Conservation (phyloP, 1,140 invertebrate species). For the Drosophila orosa region DNA sequence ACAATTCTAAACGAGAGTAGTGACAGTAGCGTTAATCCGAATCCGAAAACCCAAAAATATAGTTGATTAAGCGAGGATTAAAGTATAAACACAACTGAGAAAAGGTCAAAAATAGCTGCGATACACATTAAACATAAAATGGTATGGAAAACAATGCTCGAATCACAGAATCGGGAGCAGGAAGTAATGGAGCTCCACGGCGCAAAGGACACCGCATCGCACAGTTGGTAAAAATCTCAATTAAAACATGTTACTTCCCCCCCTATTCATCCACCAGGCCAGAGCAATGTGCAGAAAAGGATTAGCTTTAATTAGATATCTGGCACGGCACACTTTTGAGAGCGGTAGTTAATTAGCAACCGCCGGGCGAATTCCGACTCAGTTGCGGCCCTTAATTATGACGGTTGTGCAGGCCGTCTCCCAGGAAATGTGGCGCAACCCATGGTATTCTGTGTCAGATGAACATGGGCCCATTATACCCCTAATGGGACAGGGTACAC, state of each 20-base stretch:
- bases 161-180: slow-evolving; percentile 18
- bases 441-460: background rate
- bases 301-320: slow-evolving; percentile 72
- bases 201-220: slow-evolving; percentile 48
- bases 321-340: slow-evolving; percentile 43
- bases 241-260: slow-evolving; percentile 3
- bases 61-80: slow-evolving; percentile 46
- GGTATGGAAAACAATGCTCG: slow-evolving; percentile 31
- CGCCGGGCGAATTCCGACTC: slow-evolving; percentile 25
- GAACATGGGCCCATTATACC: background rate
- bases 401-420: slow-evolving; percentile 23
- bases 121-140: slow-evolving; percentile 68
- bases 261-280: background rate
- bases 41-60: slow-evolving; percentile 34
- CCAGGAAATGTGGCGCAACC: background rate
- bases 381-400: slow-evolving; percentile 43
- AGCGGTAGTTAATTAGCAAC: slow-evolving; percentile 58
- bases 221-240: slow-evolving; percentile 11
- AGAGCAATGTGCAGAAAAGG: slow-evolving; percentile 56
- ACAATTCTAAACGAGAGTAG: slow-evolving; percentile 74
- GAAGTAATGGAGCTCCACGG: slow-evolving; percentile 3
- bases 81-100: slow-evolving; percentile 46
- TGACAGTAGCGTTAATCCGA: slow-evolving; percentile 59
- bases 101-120: slow-evolving; percentile 84
- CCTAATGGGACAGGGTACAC: background rate